Evolutionary conservation across 2,797 vertebrate genomes (phyloP).

Genomic region (Garrulus glandarius): DNA sequence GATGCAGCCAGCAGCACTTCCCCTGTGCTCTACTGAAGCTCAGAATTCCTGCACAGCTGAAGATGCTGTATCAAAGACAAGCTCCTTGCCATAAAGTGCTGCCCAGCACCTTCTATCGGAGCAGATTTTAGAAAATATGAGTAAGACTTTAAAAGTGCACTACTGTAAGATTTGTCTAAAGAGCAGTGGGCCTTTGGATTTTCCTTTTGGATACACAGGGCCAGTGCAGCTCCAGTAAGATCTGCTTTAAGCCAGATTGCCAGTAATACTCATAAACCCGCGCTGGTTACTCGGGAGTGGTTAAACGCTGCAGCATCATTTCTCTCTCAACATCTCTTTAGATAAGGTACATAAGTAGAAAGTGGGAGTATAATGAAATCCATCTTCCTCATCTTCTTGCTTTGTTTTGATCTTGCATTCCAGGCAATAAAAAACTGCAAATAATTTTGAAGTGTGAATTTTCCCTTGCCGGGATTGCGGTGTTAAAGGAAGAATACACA

Average conservation of each 20-base stretch:
- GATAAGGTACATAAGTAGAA: background rate
- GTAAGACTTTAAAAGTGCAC: background rate
- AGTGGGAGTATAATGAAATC: background rate
- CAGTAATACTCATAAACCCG: background rate
- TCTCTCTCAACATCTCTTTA: background rate
- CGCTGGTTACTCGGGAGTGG: background rate
- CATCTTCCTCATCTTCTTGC: background rate
- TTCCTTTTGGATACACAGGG: background rate
- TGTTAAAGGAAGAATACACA: background rate
- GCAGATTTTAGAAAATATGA: background rate
- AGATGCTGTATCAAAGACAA: background rate
- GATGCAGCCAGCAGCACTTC: background rate
- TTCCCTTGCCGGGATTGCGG: background rate
- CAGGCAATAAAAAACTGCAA: background rate
- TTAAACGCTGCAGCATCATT: background rate
- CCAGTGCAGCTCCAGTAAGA: background rate
- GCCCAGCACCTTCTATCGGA: background rate
- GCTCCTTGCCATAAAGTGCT: background rate
- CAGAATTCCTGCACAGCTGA: background rate
- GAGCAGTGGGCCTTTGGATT: background rate
- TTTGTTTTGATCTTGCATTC: slow-evolving; percentile 32
- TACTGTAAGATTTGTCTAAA: background rate
- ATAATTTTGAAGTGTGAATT: background rate
- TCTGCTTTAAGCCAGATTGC: background rate
- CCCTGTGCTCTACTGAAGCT: background rate